Evolutionary conservation across 2,888 invertebrate genomes (phyloP), one percentile per base, ranked within the genome.

Genomic region (Cylloceria caligata): DNA sequence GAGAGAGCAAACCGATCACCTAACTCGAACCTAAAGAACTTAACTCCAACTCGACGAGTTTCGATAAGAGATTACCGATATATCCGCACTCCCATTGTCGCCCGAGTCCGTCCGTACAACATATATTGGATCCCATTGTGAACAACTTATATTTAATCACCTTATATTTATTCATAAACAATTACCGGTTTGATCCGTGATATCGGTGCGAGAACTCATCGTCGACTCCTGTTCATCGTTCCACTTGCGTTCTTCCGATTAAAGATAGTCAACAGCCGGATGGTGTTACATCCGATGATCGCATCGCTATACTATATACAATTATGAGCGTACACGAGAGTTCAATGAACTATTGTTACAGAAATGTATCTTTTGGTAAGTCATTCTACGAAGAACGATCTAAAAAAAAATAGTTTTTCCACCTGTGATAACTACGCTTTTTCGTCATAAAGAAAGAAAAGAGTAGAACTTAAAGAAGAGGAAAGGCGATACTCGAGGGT

Each of bases 111-210:
- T 52, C 21, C 45, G 6, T 42, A 36, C 80, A 83, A 85, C n/a
- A 13, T 24, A 52, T 88, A 89, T 88, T 86, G 86, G 86, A 83
- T 7, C 82, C 87, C 86, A 88, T 89, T 91, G 88, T 89, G 83
- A 86, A 78, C 72, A 81, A 86, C 90, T 91, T 91, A 91, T 91
- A 91, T 92, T n/a, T n/a, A n/a, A n/a, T n/a, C 72, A 81, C 86
- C 90, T 91, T 90, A 91, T 91, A 91, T 91, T 91, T 91, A 91
- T 92, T 91, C 91, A 92, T 92, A 89, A 91, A 91, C 90, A 91
- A 91, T 92, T 92, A 92, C 89, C 84, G 83, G 76, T 39, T 71
- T 75, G 81, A 86, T 21, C 86, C 86, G 88, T 81, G 85, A 86
- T 86, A 83, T 80, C 75, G 64, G 36, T 52, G 36, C 68, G 78